phyloP scores from a whole-genome alignment of 2,113 vertebrate genomes.

The Capreolus pygargus region DNA sequence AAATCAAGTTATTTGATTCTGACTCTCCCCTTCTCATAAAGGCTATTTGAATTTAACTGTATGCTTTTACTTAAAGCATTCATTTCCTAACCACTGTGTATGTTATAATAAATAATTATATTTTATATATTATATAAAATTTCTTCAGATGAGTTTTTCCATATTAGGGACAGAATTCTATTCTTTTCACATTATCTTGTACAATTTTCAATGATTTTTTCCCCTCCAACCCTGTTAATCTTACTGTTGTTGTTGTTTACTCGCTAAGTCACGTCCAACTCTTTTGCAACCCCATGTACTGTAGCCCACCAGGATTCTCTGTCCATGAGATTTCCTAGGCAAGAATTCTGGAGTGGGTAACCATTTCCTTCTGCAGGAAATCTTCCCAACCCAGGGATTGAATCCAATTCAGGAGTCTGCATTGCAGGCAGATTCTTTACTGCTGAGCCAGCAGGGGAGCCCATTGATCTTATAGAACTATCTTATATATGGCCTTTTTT shows the following conservation, averaged over 20 bases:
- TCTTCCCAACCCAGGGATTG: background rate
- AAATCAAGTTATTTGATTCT: background rate
- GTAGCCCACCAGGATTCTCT: background rate
- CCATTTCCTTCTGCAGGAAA: background rate
- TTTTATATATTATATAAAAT: background rate
- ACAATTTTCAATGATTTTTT: background rate
- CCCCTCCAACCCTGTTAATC: background rate
- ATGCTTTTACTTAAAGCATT: background rate
- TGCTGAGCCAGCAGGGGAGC: background rate
- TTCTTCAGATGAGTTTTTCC: background rate
- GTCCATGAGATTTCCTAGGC: background rate
- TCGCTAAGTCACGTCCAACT: background rate
- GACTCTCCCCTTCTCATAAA: background rate
- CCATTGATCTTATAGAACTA: background rate
- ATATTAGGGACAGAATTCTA: background rate
- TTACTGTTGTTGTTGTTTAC: background rate
- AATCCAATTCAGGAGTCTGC: background rate
- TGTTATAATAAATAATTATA: background rate
- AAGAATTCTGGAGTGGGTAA: background rate
- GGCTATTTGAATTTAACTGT: background rate
- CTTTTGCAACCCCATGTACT: background rate
- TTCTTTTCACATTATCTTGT: background rate
- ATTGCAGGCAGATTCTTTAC: background rate
- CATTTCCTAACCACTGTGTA: background rate
- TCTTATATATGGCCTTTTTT: background rate